Evolutionary conservation across 2,888 invertebrate species (phyloP), one percentile per base, ranked within the genome.

Genomic region (Nymphalis urticae): DNA sequence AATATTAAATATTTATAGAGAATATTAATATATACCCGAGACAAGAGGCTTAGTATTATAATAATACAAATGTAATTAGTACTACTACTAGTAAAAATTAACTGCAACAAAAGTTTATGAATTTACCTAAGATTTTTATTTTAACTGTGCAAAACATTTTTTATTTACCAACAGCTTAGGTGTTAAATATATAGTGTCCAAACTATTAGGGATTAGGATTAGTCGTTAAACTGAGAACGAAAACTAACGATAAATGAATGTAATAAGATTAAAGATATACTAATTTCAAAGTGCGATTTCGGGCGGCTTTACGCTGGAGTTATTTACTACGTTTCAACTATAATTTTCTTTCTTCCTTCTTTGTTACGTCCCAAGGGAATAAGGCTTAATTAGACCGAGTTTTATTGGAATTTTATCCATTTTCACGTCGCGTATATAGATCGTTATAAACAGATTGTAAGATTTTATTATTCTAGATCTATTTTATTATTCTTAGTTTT

Each of bases 161-260:
- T 32, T 51, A 51, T 51, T 8, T 19, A 19, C 19, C 51, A 42
- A 42, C 10, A 13, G 13, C 3, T 42, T 13, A 42, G 42, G 42
- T 42, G 42, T 17, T 32, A 32, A 56, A 16, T 8, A 32, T 27
- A 16, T 27, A 17, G 32, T 32, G n/a, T 8, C 27, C 2, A 56
- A 56, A 17, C 32, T 56, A 32, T 17, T 56, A 27, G 5, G 32
- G 54, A 56, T 56, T 56, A 53, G 17, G 54, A 56, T 56, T 56
- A 56, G 54, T n/a, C 51, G 51, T 51, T 13, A 27, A 27, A 17
- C 8, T 56, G n/a, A 56, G 17, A 56, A 19, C 51, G 51, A 19
- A 19, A 51, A 21, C 10, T 19, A 51, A 51, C 19, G 51, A 9
- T 21, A 21, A 51, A 10, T 21, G 10, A 51, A 19, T 17, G 17